Evolutionary conservation across 1,140 invertebrate species (phyloP), one percentile per base, ranked within the genome.

Genomic region (Camponotus vicinus): DNA sequence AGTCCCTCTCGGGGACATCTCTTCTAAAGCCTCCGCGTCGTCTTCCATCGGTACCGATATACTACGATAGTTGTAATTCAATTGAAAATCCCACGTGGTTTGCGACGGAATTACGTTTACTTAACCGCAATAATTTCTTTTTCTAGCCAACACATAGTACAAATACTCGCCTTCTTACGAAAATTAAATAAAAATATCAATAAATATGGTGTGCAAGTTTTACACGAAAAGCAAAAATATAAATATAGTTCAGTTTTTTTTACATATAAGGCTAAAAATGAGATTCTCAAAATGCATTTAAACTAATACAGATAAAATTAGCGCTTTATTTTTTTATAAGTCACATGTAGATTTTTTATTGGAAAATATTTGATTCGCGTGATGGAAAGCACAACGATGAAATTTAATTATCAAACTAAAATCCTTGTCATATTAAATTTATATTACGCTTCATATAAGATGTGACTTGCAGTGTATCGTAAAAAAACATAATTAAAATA

Each of bases 61-160:
- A 88, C 77, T 88, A 64, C 57, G 86, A 90, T 90, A 88, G 79
- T 84, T 42, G 70, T 88, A 90, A 90, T 89, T 90, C 82, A 67
- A 90, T 90, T 90, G 86, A 83, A 66, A 88, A 61, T 18, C 52
- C 32, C 78, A 61, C 52, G 21, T 55, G 73, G 77, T 64, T 86
- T 18, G 13, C 59, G 82, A 85, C 40, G 18, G n/a, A 83, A 55
- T 61, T 83, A 63, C n/a, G 32, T 75, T 83, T 83, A 45, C 13
- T 21, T 40, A 57, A 37, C 32, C 11, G 4, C 49, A 75, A 57
- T 0, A 61, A 83, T 63, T 40, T 61, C 49, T 83, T 83, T 82
- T 71, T 71, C 3, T 83, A 71, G 7, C 13, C 13, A 21, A 27
- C 27, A 61, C 27, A 4, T 0, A 32, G 11, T 27, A 13, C 7